Evolutionary conservation across 2,797 vertebrate genomes (phyloP).

Genomic region (Jordanella pulchra): DNA sequence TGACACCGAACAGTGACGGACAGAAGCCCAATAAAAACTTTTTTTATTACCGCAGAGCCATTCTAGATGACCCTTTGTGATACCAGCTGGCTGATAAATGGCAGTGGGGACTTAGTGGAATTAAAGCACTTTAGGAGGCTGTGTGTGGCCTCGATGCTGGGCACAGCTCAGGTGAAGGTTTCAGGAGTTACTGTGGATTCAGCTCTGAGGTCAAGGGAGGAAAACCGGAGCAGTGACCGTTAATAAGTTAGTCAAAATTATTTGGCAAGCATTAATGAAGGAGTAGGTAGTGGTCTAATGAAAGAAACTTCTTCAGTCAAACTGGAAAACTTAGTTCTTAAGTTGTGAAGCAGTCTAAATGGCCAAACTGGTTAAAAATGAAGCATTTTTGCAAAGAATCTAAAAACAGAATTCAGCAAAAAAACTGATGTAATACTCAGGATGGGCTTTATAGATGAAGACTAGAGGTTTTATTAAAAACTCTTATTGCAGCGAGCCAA

Average conservation of each 20-base stretch:
- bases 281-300: not conserved
- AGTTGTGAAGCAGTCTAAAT: not conserved
- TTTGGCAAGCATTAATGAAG: not conserved
- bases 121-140: slow-evolving; percentile 28
- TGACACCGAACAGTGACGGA: slow-evolving; percentile 27
- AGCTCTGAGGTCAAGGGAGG: not conserved
- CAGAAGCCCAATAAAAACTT: slow-evolving; percentile 38
- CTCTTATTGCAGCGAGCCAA: not conserved
- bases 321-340: not conserved
- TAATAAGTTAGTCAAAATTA: slow-evolving; percentile 13
- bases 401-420: no score
- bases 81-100: slow-evolving; percentile 42
- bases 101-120: slow-evolving; percentile 24
- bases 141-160: not conserved
- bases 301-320: not conserved
- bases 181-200: not conserved
- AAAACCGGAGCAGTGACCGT: slow-evolving; percentile 9
- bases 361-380: no score
- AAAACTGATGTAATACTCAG: no score
- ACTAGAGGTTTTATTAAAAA: no score
- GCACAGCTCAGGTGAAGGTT: slow-evolving; percentile 5
- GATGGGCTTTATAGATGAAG: no score
- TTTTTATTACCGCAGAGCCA: slow-evolving; percentile 38
- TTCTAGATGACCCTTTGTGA: slow-evolving; percentile 50
- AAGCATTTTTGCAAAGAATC: no score